A percentile compares a stretch with the other conserved stretches of the same genome.
Evolutionary conservation across 2,888 invertebrate species (phyloP).

Genomic region (Diplolepis rosae): DNA sequence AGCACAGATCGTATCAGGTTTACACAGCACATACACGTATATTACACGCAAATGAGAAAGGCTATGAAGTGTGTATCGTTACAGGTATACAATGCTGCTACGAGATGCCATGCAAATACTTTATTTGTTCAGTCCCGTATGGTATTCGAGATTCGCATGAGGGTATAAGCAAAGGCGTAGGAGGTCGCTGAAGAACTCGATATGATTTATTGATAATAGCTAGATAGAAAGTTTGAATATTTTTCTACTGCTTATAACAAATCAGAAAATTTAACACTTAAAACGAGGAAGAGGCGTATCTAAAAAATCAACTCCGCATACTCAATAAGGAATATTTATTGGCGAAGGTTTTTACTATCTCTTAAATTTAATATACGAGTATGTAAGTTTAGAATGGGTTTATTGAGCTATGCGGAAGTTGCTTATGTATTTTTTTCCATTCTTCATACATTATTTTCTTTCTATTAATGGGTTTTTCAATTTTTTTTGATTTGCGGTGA

Average conservation of each 20-base stretch:
- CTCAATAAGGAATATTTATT: constrained; percentile 9
- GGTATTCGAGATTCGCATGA: constrained; percentile 25
- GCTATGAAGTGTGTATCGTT: constrained; percentile 24
- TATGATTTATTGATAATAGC: constrained; percentile 20
- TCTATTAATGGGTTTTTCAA: too few relatives aligned
- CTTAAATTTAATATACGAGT: background rate
- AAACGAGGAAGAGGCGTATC: constrained; percentile 6
- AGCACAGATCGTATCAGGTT: constrained; percentile 10
- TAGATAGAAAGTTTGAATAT: constrained; percentile 15
- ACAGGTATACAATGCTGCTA: constrained; percentile 26
- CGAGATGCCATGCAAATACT: constrained; percentile 26
- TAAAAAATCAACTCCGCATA: background rate
- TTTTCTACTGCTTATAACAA: background rate
- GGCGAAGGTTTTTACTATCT: background rate
- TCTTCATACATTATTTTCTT: too few relatives aligned
- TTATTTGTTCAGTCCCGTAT: constrained; percentile 31
- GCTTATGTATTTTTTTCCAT: background rate
- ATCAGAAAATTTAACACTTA: constrained; percentile 7
- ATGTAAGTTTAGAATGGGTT: background rate
- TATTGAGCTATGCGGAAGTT: too few relatives aligned
- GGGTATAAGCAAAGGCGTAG: constrained; percentile 21
- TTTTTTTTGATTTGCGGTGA: background rate
- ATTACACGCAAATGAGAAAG: constrained; percentile 22
- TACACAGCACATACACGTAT: background rate
- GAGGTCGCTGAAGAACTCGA: constrained; percentile 9